Percentiles rank a stretch among this genome's conserved stretches.
These are phyloP conservation scores for Onychomys torridus DNA, from an alignment of 2,797 vertebrate genomes.

Conservation along the genomic window DNA sequence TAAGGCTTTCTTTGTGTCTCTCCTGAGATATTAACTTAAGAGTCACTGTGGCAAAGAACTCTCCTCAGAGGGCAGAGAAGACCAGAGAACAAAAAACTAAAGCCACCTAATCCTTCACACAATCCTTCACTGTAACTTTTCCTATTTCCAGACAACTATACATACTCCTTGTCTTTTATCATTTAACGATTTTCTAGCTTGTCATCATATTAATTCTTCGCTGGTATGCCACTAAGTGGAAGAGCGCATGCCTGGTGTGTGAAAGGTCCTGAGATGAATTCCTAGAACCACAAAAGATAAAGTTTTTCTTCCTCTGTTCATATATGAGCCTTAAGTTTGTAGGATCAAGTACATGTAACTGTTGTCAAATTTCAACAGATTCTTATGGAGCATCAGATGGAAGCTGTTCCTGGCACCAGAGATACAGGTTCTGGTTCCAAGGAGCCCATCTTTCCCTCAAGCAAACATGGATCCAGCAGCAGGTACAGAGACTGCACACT, in stretches of 20 bases:
- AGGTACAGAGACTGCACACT: not conserved
- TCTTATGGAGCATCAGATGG: not conserved
- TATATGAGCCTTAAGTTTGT: not conserved
- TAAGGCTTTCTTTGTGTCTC: not conserved
- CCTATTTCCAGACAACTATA: not conserved
- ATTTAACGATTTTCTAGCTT: not conserved
- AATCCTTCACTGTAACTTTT: not conserved
- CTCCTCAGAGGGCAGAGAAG: not conserved
- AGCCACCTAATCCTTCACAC: not conserved
- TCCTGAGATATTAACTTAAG: not conserved
- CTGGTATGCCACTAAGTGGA: not conserved
- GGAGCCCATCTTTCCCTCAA: not conserved
- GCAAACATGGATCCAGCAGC: not conserved
- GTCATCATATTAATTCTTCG: not conserved
- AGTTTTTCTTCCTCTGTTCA: not conserved
- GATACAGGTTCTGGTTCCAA: not conserved
- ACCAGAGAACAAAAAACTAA: not conserved
- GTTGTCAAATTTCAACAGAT: slow-evolving; percentile 5
- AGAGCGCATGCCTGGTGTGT: not conserved
- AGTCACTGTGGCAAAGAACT: not conserved
- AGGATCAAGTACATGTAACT: not conserved
- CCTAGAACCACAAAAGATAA: not conserved
- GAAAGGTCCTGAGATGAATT: not conserved
- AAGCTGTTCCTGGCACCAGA: not conserved
- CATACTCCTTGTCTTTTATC: not conserved